These are phyloP conservation scores for Mimas tiliae DNA, from an alignment of 2,888 invertebrate genomes.

Conservation along the genomic window DNA sequence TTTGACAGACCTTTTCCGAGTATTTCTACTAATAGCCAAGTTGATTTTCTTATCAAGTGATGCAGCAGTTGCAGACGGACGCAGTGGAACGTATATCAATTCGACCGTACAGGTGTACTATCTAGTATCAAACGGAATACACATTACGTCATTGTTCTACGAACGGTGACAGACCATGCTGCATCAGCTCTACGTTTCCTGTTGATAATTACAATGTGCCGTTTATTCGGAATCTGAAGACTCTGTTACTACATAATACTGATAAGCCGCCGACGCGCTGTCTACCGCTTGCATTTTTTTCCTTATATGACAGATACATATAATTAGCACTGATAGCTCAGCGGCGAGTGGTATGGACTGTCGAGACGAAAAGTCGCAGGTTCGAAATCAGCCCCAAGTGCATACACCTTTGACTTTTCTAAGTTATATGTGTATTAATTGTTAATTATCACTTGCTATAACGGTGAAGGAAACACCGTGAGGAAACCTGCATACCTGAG, in stretches of 20 bases:
- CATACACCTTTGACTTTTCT: no score
- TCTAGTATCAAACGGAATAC: slow-evolving; percentile 43
- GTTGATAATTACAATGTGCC: slow-evolving; percentile 51
- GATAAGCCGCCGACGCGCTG: slow-evolving; percentile 32
- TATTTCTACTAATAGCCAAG: not conserved
- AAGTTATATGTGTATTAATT: no score
- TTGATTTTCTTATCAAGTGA: not conserved
- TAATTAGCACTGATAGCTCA: no score
- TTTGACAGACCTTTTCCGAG: not conserved
- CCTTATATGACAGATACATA: slow-evolving; percentile 16
- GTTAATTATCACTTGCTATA: no score
- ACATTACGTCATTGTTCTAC: slow-evolving; percentile 60
- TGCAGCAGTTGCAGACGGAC: not conserved
- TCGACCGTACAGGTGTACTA: not conserved
- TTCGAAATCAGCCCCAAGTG: no score
- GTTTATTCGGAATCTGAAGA: slow-evolving; percentile 4
- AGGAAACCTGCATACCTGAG: no score
- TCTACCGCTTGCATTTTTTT: slow-evolving; percentile 25
- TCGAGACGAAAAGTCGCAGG: no score
- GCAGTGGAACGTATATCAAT: not conserved
- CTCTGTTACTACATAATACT: not conserved
- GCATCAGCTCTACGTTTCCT: slow-evolving; percentile 65
- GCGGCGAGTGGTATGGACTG: no score
- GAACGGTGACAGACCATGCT: slow-evolving; percentile 58
- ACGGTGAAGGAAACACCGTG: no score